Base-by-base conservation (phyloP, 2,888 invertebrate genomes). In the Timandra comae region DNA sequence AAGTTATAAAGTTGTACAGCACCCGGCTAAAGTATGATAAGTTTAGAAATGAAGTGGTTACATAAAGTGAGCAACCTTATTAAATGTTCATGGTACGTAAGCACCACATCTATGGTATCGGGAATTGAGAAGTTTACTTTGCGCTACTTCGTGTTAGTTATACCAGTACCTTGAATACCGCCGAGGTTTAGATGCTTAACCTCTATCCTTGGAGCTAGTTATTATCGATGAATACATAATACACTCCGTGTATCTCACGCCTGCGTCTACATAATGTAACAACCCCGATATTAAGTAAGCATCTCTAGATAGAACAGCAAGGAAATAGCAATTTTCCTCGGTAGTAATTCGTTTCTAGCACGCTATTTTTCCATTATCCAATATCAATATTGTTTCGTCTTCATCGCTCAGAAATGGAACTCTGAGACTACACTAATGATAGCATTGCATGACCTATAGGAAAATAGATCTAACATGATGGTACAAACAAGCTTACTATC, bases 371-470 rank as follows among this genome's bases (percentile, higher is more conserved):
- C 78, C 80, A 82, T 82, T 79, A 82, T 71, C 72, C 66, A 79
- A 78, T 79, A 81, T 78, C 80, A 82, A 81, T 81, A 82, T 78
- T 79, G 72, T 76, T 80, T 73, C 68, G 76, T 80, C 78, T 79
- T 77, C 79, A 73, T 77, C 71, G 67, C 56, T 67, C 65, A 62
- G 67, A 64, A 75, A 73, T 72, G 56, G 57, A 71, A 66, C 60
- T 68, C 63, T 52, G 59, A 73, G 69, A 70, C 62, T 62, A 55
- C 54, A 59, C 68, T 81, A 81, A 82, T 78, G 80, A 75, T 72
- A 61, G 64, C 59, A 77, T 81, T 63, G 73, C 74, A 75, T 75
- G 75, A 67, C 56, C 63, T 61, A 60, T 54, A 51, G 34, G 46
- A n/a, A n/a, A 47, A 30, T 39, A 43, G 29, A 35, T 43, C 23